A percentile compares a stretch with the other conserved stretches of the same genome.
phyloP scores from a whole-genome alignment of 2,797 vertebrate genomes.

The Pristis pectinata region DNA sequence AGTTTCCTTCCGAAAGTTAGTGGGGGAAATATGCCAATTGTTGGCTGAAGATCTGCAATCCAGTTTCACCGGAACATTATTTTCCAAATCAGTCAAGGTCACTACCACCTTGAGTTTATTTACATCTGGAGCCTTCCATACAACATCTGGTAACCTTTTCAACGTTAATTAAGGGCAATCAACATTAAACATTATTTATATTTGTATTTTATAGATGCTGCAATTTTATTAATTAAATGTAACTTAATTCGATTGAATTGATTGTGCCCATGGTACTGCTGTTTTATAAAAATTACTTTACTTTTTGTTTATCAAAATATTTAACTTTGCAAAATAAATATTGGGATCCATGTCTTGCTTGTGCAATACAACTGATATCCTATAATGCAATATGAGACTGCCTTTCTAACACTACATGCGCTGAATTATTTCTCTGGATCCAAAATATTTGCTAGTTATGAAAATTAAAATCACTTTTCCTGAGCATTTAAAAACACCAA shows the following conservation, averaged over 20 bases:
- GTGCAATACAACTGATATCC: not conserved
- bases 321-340: not conserved
- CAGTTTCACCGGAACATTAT: not conserved
- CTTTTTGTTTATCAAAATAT: not conserved
- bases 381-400: not conserved
- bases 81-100: not conserved
- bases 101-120: not conserved
- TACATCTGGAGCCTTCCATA: not conserved
- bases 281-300: not conserved
- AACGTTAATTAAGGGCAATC: not conserved
- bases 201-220: not conserved
- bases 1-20: not conserved
- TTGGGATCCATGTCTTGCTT: not conserved
- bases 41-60: not conserved
- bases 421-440: not conserved
- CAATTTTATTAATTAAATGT: not conserved
- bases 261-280: not conserved
- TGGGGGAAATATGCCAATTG: not conserved
- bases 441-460: not conserved
- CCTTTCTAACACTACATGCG: not conserved
- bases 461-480: not conserved
- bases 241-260: not conserved
- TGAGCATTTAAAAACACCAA: not conserved
- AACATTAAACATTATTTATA: not conserved
- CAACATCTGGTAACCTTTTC: not conserved